Evolutionary conservation across 1,140 invertebrate species (phyloP).

Genomic region (Drosophila serrata): DNA sequence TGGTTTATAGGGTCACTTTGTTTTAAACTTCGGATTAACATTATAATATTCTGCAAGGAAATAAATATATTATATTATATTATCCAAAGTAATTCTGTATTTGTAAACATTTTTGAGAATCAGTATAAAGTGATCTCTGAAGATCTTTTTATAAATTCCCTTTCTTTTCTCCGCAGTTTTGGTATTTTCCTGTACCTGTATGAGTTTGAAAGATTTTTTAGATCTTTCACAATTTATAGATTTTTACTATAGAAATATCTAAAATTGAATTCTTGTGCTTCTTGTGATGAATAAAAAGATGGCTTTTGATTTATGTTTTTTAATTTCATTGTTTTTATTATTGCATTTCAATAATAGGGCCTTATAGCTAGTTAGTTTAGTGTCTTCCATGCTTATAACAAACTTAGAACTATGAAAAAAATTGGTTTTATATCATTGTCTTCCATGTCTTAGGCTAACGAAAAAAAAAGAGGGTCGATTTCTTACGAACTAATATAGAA

Average conservation of each 20-base stretch:
- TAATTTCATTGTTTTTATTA: constrained; percentile 57
- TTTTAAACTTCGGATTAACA: too few relatives aligned
- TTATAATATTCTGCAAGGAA: too few relatives aligned
- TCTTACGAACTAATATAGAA: constrained; percentile 18
- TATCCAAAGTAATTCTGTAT: too few relatives aligned
- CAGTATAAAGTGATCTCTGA: not conserved
- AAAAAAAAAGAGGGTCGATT: constrained; percentile 50
- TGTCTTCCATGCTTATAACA: constrained; percentile 84
- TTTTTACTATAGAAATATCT: not conserved
- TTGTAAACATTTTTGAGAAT: too few relatives aligned
- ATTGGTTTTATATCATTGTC: constrained; percentile 82
- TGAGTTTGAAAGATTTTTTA: not conserved
- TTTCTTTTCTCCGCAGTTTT: not conserved
- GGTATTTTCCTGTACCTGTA: not conserved
- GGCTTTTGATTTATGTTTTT: constrained; percentile 34
- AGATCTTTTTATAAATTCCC: not conserved
- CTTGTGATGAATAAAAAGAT: constrained; percentile 26
- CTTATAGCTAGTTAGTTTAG: constrained; percentile 71
- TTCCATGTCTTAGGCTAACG: constrained; percentile 70
- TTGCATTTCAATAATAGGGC: constrained; percentile 59
- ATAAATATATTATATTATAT: too few relatives aligned
- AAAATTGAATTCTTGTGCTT: not conserved
- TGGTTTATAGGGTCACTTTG: too few relatives aligned
- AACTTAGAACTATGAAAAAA: constrained; percentile 68
- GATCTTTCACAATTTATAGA: not conserved